A percentile compares a stretch with the other conserved stretches of the same genome.
These are phyloP conservation scores for Andrena minutula DNA, from an alignment of 2,888 invertebrate species.

Conservation along the genomic window DNA sequence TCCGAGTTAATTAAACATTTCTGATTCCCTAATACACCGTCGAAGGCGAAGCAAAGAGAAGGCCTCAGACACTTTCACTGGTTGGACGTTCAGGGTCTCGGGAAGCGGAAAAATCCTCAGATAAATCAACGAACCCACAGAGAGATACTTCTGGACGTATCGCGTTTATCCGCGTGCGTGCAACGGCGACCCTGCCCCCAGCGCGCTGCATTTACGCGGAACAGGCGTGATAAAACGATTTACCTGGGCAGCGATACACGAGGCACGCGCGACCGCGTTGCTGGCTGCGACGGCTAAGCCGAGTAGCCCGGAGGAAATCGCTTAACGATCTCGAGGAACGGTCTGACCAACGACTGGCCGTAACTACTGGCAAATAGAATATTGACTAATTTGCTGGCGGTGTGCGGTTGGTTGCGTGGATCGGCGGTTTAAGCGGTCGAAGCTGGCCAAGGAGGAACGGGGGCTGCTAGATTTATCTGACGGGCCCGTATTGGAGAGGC, in stretches of 20 bases:
- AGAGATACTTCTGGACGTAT: constrained; percentile 13
- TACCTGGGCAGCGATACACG: constrained; percentile 5
- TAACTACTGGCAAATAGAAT: constrained; percentile 51
- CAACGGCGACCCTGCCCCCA: constrained; percentile 2
- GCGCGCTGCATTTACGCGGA: background rate
- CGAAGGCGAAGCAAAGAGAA: too few species aligned
- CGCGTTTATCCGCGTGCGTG: constrained; percentile 14
- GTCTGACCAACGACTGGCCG: constrained; percentile 26
- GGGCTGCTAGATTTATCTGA: constrained; percentile 63
- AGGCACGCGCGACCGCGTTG: constrained; percentile 19
- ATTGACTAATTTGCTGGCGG: constrained; percentile 59
- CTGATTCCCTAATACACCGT: too few species aligned
- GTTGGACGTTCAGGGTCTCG: background rate
- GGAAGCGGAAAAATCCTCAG: background rate
- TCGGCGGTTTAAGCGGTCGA: constrained; percentile 21
- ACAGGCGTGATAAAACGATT: constrained; percentile 33
- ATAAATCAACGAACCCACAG: constrained; percentile 3
- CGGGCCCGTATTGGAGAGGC: constrained; percentile 37
- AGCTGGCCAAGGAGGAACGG: constrained; percentile 6
- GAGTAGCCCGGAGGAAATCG: constrained; percentile 16
- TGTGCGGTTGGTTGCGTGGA: constrained; percentile 35
- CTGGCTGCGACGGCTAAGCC: background rate
- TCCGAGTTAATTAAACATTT: too few species aligned
- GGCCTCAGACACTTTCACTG: too few species aligned
- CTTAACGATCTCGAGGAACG: constrained; percentile 29